Conservation (phyloP, 2,888 invertebrate species). For the Drosophila prostipennis region DNA sequence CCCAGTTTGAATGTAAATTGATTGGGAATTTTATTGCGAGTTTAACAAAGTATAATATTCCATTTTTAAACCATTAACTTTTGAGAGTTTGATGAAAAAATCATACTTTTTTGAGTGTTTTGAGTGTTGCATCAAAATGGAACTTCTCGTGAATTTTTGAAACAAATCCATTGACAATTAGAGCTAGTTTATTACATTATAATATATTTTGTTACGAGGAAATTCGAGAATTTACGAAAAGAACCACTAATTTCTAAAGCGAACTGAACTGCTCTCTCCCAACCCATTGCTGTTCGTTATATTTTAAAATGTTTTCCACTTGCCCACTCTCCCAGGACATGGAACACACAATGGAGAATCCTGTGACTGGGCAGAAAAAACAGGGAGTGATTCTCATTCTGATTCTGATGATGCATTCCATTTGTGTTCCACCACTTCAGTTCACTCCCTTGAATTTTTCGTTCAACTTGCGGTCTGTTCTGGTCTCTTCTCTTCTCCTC, state of each 20-base stretch:
- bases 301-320: background rate
- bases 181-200: background rate
- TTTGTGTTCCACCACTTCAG: slow-evolving; percentile 66
- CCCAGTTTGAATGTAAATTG: no score
- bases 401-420: slow-evolving; percentile 55
- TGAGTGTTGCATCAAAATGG: no score
- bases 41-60: no score
- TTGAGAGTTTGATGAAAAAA: no score
- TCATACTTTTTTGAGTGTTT: no score
- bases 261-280: background rate
- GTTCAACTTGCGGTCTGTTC: slow-evolving; percentile 41
- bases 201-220: background rate
- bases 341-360: slow-evolving; percentile 21
- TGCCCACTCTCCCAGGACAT: background rate
- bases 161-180: no score
- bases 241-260: background rate
- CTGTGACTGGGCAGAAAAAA: slow-evolving; percentile 1
- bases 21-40: no score
- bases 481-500: background rate
- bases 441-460: slow-evolving; percentile 61
- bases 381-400: slow-evolving; percentile 29
- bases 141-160: no score
- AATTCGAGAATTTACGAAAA: background rate
- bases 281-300: background rate
- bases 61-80: no score